Base-by-base conservation (phyloP, 2,113 vertebrate species). In the Microcebus ravelobensis region DNA sequence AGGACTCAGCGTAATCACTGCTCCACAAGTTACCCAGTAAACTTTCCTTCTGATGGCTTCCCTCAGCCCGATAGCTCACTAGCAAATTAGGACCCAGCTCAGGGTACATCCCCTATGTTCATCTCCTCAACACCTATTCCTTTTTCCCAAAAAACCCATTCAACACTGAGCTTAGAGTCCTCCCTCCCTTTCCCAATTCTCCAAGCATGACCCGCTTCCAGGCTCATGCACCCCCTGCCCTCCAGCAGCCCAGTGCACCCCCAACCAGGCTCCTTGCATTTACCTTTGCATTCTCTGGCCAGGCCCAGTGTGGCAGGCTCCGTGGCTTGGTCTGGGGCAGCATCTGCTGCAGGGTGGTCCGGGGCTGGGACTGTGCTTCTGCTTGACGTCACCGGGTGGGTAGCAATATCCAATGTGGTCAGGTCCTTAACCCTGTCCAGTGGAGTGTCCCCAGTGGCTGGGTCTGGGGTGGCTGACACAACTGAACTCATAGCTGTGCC, bases 261-360 rank as follows among this genome's bases (percentile, higher is more conserved):
- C 85, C 89, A 59, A 25, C 82, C 77, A 50, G 42, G 39, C 3
- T 4, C 36, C 50, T 2, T 20, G 3, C 11, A 3, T 6, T 92
- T 95, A 97, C 97, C 97, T 97, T 23, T n/a, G 34, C 0, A 12
- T 77, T 87, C 80, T 80, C 88, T 48, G n/a, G 63, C 55, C 59
- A 12, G 21, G 21, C 77, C 88, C 81, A 55, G 36, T 0, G 1
- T 9, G 29, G n/a, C 21, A 20, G n/a, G 4, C 39, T 67, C 74
- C 4, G n/a, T 5, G 34, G 13, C 23, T 34, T 34, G 0, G 9
- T 67, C 39, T 23, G 2, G 59, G 55, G 65, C 48, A 50, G 52
- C 52, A 1, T 74, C 73, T 1, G 5, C 70, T 15, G 20, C 23
- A 17, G 15, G 15, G 0, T 10, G 14, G 89, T 39, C 91, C 89